Base-by-base conservation (phyloP, 2,888 invertebrate species). In the Brachyptera putata region DNA sequence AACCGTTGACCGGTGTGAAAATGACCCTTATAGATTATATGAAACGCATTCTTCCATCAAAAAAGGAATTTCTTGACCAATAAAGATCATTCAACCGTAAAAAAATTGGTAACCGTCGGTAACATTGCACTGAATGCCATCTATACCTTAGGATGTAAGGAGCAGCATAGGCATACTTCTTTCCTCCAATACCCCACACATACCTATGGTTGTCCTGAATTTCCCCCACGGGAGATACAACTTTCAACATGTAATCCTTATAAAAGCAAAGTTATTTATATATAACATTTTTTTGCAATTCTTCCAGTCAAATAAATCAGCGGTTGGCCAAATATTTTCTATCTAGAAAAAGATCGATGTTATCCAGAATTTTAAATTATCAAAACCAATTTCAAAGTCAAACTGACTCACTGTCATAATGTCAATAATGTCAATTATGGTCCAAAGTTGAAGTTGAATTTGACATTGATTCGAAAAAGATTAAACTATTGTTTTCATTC, bases 41-140 rank as follows among this genome's bases (percentile, higher is more conserved):
- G 34, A 53, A 53, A 34, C 53, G 34, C 36, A 53, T 53, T 53
- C 53, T 53, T 53, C 53, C 53, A 53, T 53, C 53, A 53, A 21
- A 30, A 34, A 18, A 36, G 53, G 53, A 53, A 53, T 53, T 53
- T 34, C 53, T 34, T 34, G 13, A 16, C 53, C 53, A 53, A 53
- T 53, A 53, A 53, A 53, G 34, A 34, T 22, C 53, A 36, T 5
- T 53, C 53, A 34, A 36, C 53, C 36, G 24, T 36, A 36, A 53
- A 53, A 50, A 53, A 34, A 3, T 2, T 21, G n/a, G 22, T 46
- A 13, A n/a, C 46, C n/a, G 11, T 7, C 11, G 30, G 5, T 5
- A 5, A 7, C 11, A 7, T 30, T 30, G 11, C 5, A 30, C 30
- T 30, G 30, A 30, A 30, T 30, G 30, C 30, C 30, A 30, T 30